phyloP scores from a whole-genome alignment of 2,888 invertebrate genomes.

The Drosophila koepferae region DNA sequence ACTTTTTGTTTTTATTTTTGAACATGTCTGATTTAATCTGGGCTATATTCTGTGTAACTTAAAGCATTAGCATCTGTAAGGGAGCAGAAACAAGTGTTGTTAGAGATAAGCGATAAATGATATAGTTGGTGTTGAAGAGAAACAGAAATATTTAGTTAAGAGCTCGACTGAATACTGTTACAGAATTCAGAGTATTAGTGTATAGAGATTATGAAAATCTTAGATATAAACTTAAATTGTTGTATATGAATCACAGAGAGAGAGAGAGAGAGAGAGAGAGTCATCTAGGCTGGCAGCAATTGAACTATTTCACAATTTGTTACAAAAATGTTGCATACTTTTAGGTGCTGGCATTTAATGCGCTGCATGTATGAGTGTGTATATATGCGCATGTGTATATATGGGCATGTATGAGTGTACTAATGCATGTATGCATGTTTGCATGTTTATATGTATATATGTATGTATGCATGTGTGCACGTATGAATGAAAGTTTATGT shows the following conservation, averaged over 20 bases:
- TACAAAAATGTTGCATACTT: slow-evolving; percentile 17
- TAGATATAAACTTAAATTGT: background rate
- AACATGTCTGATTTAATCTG: too few relatives aligned
- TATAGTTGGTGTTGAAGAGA: too few relatives aligned
- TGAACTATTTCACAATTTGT: background rate
- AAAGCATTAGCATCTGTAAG: too few relatives aligned
- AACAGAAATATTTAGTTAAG: background rate
- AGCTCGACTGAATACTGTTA: background rate
- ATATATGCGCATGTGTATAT: background rate
- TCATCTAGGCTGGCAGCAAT: background rate
- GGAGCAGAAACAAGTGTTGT: too few relatives aligned
- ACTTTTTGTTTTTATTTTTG: too few relatives aligned
- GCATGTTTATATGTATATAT: too few relatives aligned
- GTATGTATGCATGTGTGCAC: background rate
- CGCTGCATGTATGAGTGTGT: too few relatives aligned
- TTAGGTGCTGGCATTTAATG: slow-evolving; percentile 2
- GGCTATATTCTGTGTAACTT: too few relatives aligned
- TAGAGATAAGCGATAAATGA: too few relatives aligned
- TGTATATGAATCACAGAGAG: too few relatives aligned
- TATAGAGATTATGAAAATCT: background rate
- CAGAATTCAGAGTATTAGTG: too few relatives aligned
- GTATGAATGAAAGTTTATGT: background rate
- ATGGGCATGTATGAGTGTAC: background rate
- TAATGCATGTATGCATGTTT: background rate
- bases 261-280: too few relatives aligned